A percentile compares a stretch with the other conserved stretches of the same genome.
phyloP scores from a whole-genome alignment of 2,797 vertebrate species.

The Enteromius paludinosus region DNA sequence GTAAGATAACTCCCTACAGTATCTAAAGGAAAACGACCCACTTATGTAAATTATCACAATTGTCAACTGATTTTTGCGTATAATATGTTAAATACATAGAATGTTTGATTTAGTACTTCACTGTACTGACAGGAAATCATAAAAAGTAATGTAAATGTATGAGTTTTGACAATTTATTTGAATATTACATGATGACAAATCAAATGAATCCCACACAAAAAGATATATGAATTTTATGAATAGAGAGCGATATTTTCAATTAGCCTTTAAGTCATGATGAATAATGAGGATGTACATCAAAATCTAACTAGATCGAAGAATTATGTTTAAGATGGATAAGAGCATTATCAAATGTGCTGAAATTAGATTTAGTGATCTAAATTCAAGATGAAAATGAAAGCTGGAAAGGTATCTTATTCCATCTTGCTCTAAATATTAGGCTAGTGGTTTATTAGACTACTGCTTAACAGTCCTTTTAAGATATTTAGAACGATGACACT shows the following conservation, averaged over 20 bases:
- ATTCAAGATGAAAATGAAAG: not conserved
- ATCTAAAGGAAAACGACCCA: not conserved
- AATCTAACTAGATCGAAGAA: not conserved
- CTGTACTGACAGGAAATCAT: too few species aligned
- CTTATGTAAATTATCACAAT: not conserved
- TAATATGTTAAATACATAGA: not conserved
- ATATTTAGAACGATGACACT: not conserved
- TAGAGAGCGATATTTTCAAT: not conserved
- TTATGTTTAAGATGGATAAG: not conserved
- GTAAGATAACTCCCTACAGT: not conserved
- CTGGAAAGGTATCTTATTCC: not conserved
- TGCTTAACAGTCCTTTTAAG: not conserved
- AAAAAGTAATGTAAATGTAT: not conserved
- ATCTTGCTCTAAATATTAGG: not conserved
- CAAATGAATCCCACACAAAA: not conserved
- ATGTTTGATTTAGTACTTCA: too few species aligned
- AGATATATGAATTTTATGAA: not conserved
- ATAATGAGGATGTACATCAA: not conserved
- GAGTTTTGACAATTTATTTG: not conserved
- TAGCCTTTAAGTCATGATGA: not conserved
- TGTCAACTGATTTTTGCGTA: not conserved
- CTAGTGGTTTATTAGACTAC: too few species aligned
- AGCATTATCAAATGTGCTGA: not conserved
- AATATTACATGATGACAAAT: not conserved
- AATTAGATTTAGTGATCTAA: conserved; percentile 2